Percentiles rank a stretch among this genome's conserved stretches.
Conservation (phyloP, 2,797 vertebrate genomes). For the Ibycter americanus region DNA sequence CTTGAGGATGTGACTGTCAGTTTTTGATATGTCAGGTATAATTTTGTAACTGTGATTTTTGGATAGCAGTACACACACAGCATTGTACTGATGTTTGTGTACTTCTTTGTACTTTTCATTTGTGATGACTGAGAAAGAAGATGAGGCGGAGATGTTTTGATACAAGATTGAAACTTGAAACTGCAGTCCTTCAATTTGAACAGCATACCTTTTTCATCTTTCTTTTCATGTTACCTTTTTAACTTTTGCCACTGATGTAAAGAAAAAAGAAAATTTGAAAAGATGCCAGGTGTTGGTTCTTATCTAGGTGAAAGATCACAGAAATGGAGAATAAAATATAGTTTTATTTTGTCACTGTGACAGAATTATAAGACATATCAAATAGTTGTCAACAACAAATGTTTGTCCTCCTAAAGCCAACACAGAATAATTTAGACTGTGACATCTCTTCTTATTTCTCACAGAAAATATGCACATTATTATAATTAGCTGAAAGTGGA, state of each 20-base stretch:
- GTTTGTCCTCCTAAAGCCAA: slow-evolving; percentile 74
- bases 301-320: slow-evolving; percentile 82
- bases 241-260: slow-evolving; percentile 84
- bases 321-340: slow-evolving; percentile 74
- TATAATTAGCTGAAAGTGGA: slow-evolving; percentile 56
- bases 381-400: slow-evolving; percentile 79
- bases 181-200: slow-evolving; percentile 84
- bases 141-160: slow-evolving; percentile 82
- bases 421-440: slow-evolving; percentile 65
- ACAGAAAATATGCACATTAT: slow-evolving; percentile 44
- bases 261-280: slow-evolving; percentile 78
- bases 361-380: slow-evolving; percentile 82
- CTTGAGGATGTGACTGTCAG: slow-evolving; percentile 84
- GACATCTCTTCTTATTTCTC: slow-evolving; percentile 34
- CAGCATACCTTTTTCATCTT: slow-evolving; percentile 84
- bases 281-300: slow-evolving; percentile 82
- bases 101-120: slow-evolving; percentile 85
- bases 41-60: slow-evolving; percentile 95
- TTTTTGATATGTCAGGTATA: slow-evolving; percentile 98
- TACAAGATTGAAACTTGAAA: slow-evolving; percentile 84
- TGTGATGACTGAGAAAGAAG: slow-evolving; percentile 80
- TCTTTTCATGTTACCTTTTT: slow-evolving; percentile 86
- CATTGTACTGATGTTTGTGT: slow-evolving; percentile 92
- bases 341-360: slow-evolving; percentile 74
- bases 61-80: slow-evolving; percentile 87